Percentiles rank a stretch among this genome's conserved stretches.
Evolutionary conservation across 2,888 invertebrate genomes (phyloP).

Genomic region (Oeneis ivallda): DNA sequence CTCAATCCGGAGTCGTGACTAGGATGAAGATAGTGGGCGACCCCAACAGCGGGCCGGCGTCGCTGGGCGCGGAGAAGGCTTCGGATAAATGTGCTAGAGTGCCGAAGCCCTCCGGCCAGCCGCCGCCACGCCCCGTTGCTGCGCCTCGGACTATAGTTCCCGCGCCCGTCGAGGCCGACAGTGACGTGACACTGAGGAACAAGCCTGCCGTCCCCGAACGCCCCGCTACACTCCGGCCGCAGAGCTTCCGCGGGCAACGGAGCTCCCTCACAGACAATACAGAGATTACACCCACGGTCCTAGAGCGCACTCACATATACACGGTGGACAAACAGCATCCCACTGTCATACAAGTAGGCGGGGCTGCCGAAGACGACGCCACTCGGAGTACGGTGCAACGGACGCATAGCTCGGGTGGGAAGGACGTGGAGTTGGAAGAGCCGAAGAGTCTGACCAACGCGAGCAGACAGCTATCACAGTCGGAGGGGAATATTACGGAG

Average conservation of each 20-base stretch:
- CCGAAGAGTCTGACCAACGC: slow-evolving; percentile 62
- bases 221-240: slow-evolving; percentile 85
- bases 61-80: slow-evolving; percentile 51
- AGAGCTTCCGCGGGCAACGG: slow-evolving; percentile 74
- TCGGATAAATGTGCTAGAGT: slow-evolving; percentile 49
- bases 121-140: slow-evolving; percentile 74
- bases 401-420: slow-evolving; percentile 73
- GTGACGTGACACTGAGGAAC: slow-evolving; percentile 79
- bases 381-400: slow-evolving; percentile 68
- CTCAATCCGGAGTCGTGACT: slow-evolving; percentile 70
- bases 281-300: slow-evolving; percentile 64
- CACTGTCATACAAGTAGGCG: slow-evolving; percentile 83
- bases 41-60: slow-evolving; percentile 61
- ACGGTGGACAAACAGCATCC: slow-evolving; percentile 89
- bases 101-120: slow-evolving; percentile 79
- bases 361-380: slow-evolving; percentile 51
- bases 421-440: slow-evolving; percentile 70
- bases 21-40: slow-evolving; percentile 70
- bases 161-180: slow-evolving; percentile 50
- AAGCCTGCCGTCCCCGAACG: slow-evolving; percentile 92
- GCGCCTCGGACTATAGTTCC: slow-evolving; percentile 71
- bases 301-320: slow-evolving; percentile 87
- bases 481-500: slow-evolving; percentile 83
- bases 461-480: slow-evolving; percentile 78
- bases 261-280: slow-evolving; percentile 52